Evolutionary conservation across 2,888 invertebrate genomes (phyloP).

Genomic region (Agonopterix subpropinquella): DNA sequence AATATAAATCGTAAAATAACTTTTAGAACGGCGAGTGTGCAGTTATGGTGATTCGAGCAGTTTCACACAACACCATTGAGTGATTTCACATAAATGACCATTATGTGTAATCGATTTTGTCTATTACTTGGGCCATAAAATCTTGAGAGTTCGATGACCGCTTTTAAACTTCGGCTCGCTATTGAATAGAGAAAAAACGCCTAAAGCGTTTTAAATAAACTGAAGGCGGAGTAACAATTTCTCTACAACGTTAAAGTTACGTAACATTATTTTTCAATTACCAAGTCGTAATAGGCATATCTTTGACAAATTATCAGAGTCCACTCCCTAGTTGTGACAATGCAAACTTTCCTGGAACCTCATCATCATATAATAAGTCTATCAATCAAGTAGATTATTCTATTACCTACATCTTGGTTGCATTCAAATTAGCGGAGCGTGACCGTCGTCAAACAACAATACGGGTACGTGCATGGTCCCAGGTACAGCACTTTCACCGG

Average conservation of each 20-base stretch:
- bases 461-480: constrained; percentile 29
- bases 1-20: constrained; percentile 33
- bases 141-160: constrained; percentile 49
- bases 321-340: constrained; percentile 44
- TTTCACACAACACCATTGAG: constrained; percentile 45
- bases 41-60: constrained; percentile 28
- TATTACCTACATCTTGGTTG: constrained; percentile 45
- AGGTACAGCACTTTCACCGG: constrained; percentile 45
- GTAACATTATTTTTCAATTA: constrained; percentile 60
- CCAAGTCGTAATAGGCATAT: constrained; percentile 40
- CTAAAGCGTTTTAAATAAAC: constrained; percentile 51
- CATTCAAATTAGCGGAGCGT: constrained; percentile 58
- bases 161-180: constrained; percentile 31
- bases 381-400: constrained; percentile 63
- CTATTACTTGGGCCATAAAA: constrained; percentile 60
- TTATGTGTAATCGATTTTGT: constrained; percentile 53
- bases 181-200: constrained; percentile 60
- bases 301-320: constrained; percentile 46
- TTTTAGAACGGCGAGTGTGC: constrained; percentile 15
- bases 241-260: constrained; percentile 50
- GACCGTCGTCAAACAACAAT: constrained; percentile 51
- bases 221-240: constrained; percentile 56
- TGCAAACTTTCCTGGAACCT: constrained; percentile 51
- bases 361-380: constrained; percentile 60
- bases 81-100: constrained; percentile 57